Percentiles rank a stretch among this genome's conserved stretches.
These are phyloP conservation scores for Drosophila lini DNA, from an alignment of 1,140 invertebrate species.

Conservation along the genomic window DNA sequence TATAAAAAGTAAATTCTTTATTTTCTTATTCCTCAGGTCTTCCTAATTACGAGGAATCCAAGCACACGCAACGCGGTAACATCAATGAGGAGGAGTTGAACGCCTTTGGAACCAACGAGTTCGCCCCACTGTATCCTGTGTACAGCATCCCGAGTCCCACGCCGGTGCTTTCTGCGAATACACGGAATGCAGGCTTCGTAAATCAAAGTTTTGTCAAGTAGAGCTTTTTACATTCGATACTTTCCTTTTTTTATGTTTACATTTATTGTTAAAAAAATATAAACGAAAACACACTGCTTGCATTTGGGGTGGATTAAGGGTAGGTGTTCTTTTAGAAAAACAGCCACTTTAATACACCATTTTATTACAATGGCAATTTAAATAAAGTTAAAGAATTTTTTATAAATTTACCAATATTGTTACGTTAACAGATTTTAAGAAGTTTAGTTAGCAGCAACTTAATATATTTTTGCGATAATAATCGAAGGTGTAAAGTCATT, in stretches of 20 bases:
- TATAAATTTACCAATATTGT: no score
- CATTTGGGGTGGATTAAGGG: background rate
- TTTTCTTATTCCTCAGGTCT: slow-evolving; percentile 32
- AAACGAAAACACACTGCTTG: background rate
- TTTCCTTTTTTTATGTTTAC: background rate
- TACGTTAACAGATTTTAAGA: no score
- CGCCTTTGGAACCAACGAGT: slow-evolving; percentile 71
- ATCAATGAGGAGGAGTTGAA: slow-evolving; percentile 79
- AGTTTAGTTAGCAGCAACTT: no score
- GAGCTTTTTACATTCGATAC: background rate
- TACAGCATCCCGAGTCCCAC: slow-evolving; percentile 70
- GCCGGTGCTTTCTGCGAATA: slow-evolving; percentile 46
- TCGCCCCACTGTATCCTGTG: slow-evolving; percentile 79
- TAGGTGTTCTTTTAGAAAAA: no score
- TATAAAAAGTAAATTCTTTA: background rate
- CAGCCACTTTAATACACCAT: no score
- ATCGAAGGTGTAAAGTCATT: no score
- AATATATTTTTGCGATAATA: no score
- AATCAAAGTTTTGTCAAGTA: slow-evolving; percentile 68
- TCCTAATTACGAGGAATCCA: slow-evolving; percentile 70
- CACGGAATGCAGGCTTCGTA: slow-evolving; percentile 49
- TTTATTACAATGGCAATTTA: no score
- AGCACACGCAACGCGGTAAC: slow-evolving; percentile 65
- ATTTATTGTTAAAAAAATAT: background rate
- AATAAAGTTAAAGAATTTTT: no score